A percentile compares a stretch with the other conserved stretches of the same genome.
phyloP scores from a whole-genome alignment of 2,797 vertebrate genomes.

The Scolopax rusticola region DNA sequence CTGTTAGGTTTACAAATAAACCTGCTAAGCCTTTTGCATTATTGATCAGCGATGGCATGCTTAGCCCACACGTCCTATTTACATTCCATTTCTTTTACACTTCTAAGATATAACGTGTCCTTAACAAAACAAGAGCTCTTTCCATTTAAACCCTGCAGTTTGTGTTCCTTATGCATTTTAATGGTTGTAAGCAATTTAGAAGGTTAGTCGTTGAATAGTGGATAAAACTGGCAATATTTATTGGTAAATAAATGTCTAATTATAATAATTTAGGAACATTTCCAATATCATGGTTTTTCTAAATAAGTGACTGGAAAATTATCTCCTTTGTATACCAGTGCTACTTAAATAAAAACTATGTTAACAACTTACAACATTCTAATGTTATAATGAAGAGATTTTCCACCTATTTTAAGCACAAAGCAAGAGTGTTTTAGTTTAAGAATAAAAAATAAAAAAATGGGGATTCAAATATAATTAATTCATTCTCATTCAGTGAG shows the following conservation, averaged over 20 bases:
- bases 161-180: conserved; percentile 25
- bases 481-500: neutral
- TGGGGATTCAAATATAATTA: neutral
- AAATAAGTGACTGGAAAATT: conserved; percentile 12
- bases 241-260: conserved; percentile 65
- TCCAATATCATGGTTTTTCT: conserved; percentile 13
- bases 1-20: conserved; percentile 45
- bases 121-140: conserved; percentile 22
- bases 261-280: conserved; percentile 65
- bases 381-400: neutral
- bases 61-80: neutral
- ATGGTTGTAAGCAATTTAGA: conserved; percentile 26
- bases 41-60: conserved; percentile 44
- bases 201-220: conserved; percentile 14
- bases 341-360: neutral
- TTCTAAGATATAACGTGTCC: neutral
- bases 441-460: neutral
- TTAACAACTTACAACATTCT: neutral
- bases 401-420: neutral
- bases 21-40: conserved; percentile 46
- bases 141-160: conserved; percentile 4
- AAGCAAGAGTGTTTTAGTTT: neutral
- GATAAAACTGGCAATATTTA: conserved; percentile 61
- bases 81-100: conserved; percentile 27
- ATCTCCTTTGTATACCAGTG: neutral